Percentiles rank a stretch among this genome's conserved stretches.
Evolutionary conservation across 1,140 invertebrate genomes (phyloP).

Genomic region (Macrobrachium rosenbergii): DNA sequence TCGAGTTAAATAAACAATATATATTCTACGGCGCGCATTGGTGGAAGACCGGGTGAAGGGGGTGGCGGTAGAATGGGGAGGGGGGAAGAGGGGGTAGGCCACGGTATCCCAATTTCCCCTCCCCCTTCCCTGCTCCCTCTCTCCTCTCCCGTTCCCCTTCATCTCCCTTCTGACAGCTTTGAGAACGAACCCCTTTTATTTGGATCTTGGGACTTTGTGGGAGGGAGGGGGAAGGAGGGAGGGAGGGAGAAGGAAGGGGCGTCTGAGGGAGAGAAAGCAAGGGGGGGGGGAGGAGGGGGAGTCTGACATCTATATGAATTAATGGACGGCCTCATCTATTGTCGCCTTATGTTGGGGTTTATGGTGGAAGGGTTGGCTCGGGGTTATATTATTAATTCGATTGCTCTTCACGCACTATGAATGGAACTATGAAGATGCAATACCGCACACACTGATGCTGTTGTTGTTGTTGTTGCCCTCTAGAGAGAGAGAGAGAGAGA

Average conservation of each 20-base stretch:
- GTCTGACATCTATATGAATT: neutral
- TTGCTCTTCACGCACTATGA: too few relatives aligned
- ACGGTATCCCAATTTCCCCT: neutral
- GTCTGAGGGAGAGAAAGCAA: too few relatives aligned
- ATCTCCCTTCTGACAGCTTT: neutral
- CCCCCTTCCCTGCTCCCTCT: neutral
- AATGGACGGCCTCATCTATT: neutral
- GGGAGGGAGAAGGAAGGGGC: too few relatives aligned
- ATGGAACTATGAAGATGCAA: too few relatives aligned
- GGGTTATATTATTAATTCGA: too few relatives aligned
- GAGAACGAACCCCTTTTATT: conserved; percentile 1
- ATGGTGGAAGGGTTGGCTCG: too few relatives aligned
- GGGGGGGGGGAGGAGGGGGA: neutral
- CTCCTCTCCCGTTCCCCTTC: neutral
- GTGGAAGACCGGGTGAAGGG: too few relatives aligned
- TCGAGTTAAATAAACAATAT: conserved; percentile 24
- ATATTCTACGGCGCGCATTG: conserved; percentile 20
- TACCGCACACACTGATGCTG: too few relatives aligned
- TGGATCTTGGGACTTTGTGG: neutral
- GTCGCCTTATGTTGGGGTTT: too few relatives aligned
- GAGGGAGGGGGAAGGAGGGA: too few relatives aligned
- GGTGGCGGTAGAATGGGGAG: too few relatives aligned
- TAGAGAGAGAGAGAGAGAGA: conserved; percentile 9
- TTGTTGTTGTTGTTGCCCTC: neutral
- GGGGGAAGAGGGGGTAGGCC: too few relatives aligned